Percentiles rank a stretch among this genome's conserved stretches.
phyloP scores from a whole-genome alignment of 2,888 invertebrate species.

The Oligia latruncula region DNA sequence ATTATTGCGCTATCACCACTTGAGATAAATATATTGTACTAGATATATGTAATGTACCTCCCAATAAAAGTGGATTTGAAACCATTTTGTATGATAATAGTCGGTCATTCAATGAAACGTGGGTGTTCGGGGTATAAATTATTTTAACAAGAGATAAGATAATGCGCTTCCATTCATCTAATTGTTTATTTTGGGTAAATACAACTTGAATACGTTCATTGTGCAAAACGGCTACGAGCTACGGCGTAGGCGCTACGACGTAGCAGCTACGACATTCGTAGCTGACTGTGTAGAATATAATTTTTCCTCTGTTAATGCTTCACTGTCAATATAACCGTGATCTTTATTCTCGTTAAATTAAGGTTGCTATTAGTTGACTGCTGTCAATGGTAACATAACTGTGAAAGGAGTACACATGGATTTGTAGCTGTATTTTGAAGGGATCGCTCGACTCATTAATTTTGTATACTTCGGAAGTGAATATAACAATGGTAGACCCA shows the following conservation, averaged over 20 bases:
- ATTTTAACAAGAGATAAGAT: background rate
- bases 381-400: too few relatives aligned
- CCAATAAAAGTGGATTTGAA: background rate
- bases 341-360: background rate
- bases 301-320: background rate
- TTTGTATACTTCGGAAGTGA: constrained; percentile 4
- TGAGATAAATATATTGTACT: constrained; percentile 15
- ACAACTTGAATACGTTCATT: too few relatives aligned
- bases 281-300: background rate
- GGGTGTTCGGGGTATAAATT: background rate
- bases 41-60: background rate
- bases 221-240: background rate
- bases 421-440: background rate
- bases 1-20: constrained; percentile 7
- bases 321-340: background rate
- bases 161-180: background rate
- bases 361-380: background rate
- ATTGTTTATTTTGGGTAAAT: background rate
- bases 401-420: background rate
- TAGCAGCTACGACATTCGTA: constrained; percentile 22
- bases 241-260: constrained; percentile 38
- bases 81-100: constrained; percentile 3
- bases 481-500: constrained; percentile 10
- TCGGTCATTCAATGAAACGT: background rate
- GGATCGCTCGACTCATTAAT: background rate